Percentiles rank a stretch among this genome's conserved stretches.
phyloP scores from a whole-genome alignment of 92 coral and sea anemone species.

The Porites divaricata region DNA sequence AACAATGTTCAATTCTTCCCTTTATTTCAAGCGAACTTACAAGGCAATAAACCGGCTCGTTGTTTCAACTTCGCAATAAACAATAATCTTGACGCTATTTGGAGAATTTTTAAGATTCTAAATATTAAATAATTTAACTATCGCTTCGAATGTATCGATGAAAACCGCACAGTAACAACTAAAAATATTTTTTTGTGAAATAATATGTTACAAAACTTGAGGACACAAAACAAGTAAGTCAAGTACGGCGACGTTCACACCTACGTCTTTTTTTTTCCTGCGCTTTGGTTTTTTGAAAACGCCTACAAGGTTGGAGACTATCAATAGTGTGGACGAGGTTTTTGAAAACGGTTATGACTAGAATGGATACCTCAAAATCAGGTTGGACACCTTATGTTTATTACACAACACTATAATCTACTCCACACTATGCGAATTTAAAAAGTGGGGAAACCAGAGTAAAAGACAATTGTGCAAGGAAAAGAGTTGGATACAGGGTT shows the following conservation, averaged over 20 bases:
- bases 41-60: background rate
- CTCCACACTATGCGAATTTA: no score
- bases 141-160: background rate
- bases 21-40: background rate
- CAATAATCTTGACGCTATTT: background rate
- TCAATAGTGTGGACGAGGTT: no score
- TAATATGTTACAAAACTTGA: background rate
- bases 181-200: background rate
- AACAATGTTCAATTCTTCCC: background rate
- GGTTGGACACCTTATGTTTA: no score
- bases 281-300: no score
- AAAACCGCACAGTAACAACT: background rate
- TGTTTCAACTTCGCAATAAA: background rate
- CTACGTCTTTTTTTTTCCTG: no score
- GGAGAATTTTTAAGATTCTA: background rate
- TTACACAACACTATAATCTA: no score
- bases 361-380: no score
- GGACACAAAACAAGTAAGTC: background rate
- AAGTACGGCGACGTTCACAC: background rate
- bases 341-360: no score
- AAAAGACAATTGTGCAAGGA: no score
- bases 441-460: no score
- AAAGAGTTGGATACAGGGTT: no score
- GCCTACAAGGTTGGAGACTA: no score
- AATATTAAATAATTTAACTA: background rate